phyloP scores from a whole-genome alignment of 2,888 invertebrate genomes.

The Minunthozetes semirufus region DNA sequence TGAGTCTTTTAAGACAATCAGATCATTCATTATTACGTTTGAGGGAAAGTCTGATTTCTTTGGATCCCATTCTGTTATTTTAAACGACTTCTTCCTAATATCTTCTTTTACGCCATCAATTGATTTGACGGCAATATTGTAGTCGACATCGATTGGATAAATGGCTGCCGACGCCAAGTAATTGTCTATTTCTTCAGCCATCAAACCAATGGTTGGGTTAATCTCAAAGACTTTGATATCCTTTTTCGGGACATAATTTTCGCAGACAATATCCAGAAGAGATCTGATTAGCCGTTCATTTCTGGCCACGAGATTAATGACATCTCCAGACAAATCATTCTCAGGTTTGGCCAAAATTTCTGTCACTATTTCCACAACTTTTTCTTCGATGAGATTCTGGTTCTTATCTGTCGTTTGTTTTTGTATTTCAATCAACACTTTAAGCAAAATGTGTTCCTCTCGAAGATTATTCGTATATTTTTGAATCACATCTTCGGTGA shows the following conservation, averaged over 20 bases:
- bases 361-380: too few species aligned
- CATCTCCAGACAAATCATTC: slow-evolving; percentile 42
- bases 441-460: too few species aligned
- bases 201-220: neutral
- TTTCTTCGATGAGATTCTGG: too few species aligned
- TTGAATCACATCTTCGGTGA: too few species aligned
- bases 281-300: slow-evolving; percentile 43
- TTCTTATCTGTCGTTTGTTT: too few species aligned
- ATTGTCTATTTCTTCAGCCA: neutral
- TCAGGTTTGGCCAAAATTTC: too few species aligned
- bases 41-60: neutral
- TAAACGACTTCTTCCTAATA: neutral
- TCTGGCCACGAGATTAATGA: slow-evolving; percentile 41
- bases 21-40: neutral
- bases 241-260: slow-evolving; percentile 64
- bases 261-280: slow-evolving; percentile 63
- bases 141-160: slow-evolving; percentile 52
- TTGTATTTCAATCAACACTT: too few species aligned
- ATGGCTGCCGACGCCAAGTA: slow-evolving; percentile 32
- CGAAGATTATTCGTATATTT: slow-evolving; percentile 16
- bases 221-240: slow-evolving; percentile 66
- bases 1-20: slow-evolving; percentile 11
- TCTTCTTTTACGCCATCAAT: neutral
- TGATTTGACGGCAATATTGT: slow-evolving; percentile 52
- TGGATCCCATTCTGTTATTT: neutral